Evolutionary conservation across 64 coral and sea anemone genomes (phyloP).

Genomic region (Dendrophyllia cribrosa): DNA sequence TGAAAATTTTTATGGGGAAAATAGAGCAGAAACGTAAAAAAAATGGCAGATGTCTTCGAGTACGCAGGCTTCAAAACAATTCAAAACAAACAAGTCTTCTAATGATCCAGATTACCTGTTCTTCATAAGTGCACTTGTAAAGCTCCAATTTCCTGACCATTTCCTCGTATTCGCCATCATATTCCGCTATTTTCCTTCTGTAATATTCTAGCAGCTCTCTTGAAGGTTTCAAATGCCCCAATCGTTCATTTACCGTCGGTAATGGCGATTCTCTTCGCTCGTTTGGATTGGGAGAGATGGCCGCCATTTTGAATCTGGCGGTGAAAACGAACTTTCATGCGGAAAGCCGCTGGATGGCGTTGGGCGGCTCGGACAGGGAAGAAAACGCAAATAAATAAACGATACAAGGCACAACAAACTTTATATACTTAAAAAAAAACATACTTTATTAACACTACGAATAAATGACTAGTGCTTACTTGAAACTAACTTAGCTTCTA

Average conservation of each 20-base stretch:
- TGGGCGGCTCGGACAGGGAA: not conserved
- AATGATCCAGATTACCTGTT: constrained; percentile 68
- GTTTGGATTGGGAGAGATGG: not conserved
- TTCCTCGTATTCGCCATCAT: constrained; percentile 97
- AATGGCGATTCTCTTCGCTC: constrained; percentile 63
- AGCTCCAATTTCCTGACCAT: constrained; percentile 90
- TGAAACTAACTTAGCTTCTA: too few relatives aligned
- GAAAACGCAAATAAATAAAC: not conserved
- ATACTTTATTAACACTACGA: too few relatives aligned
- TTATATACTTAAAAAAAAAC: too few relatives aligned
- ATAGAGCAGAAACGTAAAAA: not conserved
- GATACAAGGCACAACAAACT: not conserved
- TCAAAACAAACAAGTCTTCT: not conserved
- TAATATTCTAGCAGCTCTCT: constrained; percentile 97
- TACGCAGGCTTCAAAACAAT: too few relatives aligned
- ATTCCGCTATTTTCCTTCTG: constrained; percentile 98
- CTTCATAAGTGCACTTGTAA: constrained; percentile 98
- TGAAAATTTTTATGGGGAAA: not conserved
- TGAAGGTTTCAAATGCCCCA: constrained; percentile 94
- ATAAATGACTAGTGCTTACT: too few relatives aligned
- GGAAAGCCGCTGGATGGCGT: not conserved
- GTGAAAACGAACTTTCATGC: constrained; percentile 61
- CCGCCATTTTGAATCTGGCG: constrained; percentile 75
- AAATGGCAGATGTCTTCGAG: too few relatives aligned
- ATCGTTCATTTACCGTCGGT: constrained; percentile 92